Percentiles rank a stretch among this genome's conserved stretches.
These are phyloP conservation scores for Coptodon bakossiorum DNA, from an alignment of 2,113 vertebrate species.

Conservation along the genomic window DNA sequence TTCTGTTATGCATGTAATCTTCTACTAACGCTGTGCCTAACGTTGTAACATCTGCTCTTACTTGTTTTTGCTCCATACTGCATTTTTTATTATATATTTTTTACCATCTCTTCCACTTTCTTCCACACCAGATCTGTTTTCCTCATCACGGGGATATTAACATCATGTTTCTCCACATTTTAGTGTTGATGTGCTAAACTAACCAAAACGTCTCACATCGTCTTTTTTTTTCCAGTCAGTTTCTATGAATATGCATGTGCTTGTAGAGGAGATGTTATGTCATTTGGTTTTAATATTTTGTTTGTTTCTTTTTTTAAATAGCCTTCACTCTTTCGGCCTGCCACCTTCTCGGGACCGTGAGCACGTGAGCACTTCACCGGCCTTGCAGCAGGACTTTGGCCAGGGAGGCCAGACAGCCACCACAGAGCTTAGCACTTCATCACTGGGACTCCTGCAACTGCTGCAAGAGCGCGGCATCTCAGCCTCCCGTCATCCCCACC, in stretches of 20 bases:
- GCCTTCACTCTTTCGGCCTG: conserved; percentile 74
- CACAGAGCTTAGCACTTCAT: neutral
- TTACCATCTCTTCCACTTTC: neutral
- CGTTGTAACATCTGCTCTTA: neutral
- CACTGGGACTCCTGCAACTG: conserved; percentile 64
- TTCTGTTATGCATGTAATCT: neutral
- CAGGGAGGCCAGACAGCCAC: neutral
- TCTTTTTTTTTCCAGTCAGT: accelerated
- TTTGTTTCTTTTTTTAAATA: conserved; percentile 1
- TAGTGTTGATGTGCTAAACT: neutral
- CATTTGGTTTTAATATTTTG: neutral
- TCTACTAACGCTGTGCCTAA: neutral
- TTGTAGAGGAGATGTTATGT: neutral
- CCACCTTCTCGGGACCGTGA: conserved; percentile 77
- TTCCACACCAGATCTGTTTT: neutral
- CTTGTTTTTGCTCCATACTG: neutral
- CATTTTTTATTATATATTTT: neutral
- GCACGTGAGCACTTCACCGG: conserved; percentile 51
- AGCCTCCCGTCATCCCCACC: conserved; percentile 22
- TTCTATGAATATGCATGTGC: neutral
- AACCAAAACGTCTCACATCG: neutral
- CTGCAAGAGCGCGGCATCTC: conserved; percentile 70
- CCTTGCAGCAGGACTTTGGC: neutral
- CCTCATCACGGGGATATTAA: neutral
- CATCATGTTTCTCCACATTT: neutral